phyloP scores from a whole-genome alignment of 2,113 vertebrate genomes.

The Pagrus major region DNA sequence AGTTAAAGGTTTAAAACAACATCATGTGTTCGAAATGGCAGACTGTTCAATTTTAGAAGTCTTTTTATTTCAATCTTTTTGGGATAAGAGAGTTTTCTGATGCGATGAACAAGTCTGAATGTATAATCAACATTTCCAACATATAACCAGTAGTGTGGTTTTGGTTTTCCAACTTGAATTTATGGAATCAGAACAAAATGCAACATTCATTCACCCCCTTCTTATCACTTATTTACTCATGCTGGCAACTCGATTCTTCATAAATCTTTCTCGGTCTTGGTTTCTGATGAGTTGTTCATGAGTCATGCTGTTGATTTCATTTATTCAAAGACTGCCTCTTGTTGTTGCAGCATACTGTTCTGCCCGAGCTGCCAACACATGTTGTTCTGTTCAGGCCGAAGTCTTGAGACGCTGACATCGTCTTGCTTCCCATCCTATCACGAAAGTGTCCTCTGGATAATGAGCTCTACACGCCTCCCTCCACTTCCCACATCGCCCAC shows the following conservation, averaged over 20 bases:
- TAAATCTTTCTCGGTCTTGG: neutral
- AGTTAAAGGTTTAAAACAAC: neutral
- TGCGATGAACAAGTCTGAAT: too few relatives aligned
- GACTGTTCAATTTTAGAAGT: too few relatives aligned
- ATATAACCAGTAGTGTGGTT: neutral
- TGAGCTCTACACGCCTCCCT: conserved; percentile 51
- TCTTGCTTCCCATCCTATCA: conserved; percentile 50
- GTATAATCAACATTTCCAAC: neutral
- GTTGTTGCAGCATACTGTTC: conserved; percentile 15
- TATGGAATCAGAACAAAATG: neutral
- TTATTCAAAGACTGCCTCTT: conserved; percentile 34
- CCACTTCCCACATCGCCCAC: conserved; percentile 35
- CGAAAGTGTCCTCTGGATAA: conserved; percentile 49
- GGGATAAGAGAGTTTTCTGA: too few relatives aligned
- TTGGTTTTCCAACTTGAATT: conserved; percentile 4
- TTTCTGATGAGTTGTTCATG: conserved; percentile 26
- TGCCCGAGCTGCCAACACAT: conserved; percentile 36
- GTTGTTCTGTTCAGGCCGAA: conserved; percentile 33
- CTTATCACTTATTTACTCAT: conserved; percentile 6
- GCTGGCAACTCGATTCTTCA: neutral
- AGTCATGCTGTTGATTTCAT: conserved; percentile 53
- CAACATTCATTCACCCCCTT: neutral
- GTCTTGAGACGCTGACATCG: conserved; percentile 32
- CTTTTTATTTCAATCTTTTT: too few relatives aligned
- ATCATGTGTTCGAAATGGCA: neutral